Base-by-base conservation (phyloP, 1,140 invertebrate species). In the Metopolophium dirhodum region DNA sequence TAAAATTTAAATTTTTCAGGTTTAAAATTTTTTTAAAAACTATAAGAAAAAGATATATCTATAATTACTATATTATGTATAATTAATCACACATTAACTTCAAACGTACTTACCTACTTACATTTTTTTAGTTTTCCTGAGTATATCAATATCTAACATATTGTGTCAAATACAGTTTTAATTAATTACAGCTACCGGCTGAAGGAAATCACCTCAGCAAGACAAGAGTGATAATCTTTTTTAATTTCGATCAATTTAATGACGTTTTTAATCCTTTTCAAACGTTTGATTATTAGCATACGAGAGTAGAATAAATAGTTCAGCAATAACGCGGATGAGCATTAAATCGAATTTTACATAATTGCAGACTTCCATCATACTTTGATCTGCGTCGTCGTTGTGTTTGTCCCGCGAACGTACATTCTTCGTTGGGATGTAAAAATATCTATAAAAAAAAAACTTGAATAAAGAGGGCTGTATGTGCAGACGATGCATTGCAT, bases 381-480 rank as follows among this genome's bases (percentile, higher is more conserved):
- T 77, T 77, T 77, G 30, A n/a, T n/a, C 61, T n/a, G 14, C 3
- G 30, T 18, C 0, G 30, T 68, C 51, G 4, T 51, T 51, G 57
- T 68, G n/a, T n/a, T 77, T n/a, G 30, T 77, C n/a, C 61, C 4
- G 7, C 61, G n/a, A 77, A 77, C 14, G n/a, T 77, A n/a, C n/a
- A 77, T n/a, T 20, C 11, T 77, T 14, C 30, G 30, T 7, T 77
- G 61, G 61, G 61, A 35, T 18, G 61, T n/a, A 77, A n/a, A n/a
- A n/a, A 77, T 77, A n/a, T 77, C 18, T 77, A 77, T 77, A n/a
- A n/a, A 77, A 77, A 77, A n/a, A 77, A 77, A 77, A 77, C 30
- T 77, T 6, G 30, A 77, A 77, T 77, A 77, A 77, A 41, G 4
- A n/a, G n/a, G 61, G 14, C n/a, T 18, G 14, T 61, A 30, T 54